Conservation (phyloP, 2,797 vertebrate species). For the Helarctos malayanus region DNA sequence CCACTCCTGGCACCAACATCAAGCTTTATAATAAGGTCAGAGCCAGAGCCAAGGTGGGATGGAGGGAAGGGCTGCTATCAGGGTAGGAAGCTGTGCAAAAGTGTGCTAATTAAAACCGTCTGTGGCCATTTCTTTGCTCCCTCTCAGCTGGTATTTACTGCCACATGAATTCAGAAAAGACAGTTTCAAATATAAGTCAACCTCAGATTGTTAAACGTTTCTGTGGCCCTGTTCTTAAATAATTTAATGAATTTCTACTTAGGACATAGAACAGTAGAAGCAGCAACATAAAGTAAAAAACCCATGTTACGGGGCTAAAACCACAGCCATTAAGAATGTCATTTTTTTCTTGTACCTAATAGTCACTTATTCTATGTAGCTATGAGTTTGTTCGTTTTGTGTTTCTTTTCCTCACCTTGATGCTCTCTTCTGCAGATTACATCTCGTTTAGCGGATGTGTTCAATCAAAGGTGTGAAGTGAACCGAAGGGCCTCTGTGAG, state of each 20-base stretch:
- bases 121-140: neutral
- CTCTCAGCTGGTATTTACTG: neutral
- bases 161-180: neutral
- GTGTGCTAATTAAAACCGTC: neutral
- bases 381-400: neutral
- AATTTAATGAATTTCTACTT: neutral
- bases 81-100: neutral
- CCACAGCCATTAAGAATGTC: neutral
- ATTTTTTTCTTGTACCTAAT: neutral
- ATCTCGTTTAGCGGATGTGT: constrained; percentile 96
- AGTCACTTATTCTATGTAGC: neutral
- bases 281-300: neutral
- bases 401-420: neutral
- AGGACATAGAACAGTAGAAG: neutral
- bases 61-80: neutral
- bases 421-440: constrained; percentile 91
- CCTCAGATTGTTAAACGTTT: neutral
- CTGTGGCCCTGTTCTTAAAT: neutral
- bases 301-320: neutral
- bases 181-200: neutral
- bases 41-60: neutral
- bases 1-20: constrained; percentile 98
- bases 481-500: constrained; percentile 97
- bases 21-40: constrained; percentile 99
- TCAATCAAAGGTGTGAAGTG: constrained; percentile 97